Conservation (phyloP, 2,888 invertebrate genomes). For the Pachliopta kotzebuea region DNA sequence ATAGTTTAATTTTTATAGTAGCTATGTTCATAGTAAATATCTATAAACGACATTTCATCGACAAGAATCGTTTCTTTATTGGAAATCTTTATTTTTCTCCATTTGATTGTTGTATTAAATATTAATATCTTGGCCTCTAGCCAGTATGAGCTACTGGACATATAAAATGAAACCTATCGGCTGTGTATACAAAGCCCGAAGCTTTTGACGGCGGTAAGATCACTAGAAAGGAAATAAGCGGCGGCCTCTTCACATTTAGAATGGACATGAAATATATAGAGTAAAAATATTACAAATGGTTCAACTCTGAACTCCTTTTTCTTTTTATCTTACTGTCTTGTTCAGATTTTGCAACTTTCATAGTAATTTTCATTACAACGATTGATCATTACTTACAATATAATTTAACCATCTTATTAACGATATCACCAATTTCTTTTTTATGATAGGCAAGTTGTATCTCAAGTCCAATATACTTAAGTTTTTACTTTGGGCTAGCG, state of each 20-base stretch:
- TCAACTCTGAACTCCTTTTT: not conserved
- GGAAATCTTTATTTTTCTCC: conserved; percentile 2
- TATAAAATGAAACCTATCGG: conserved; percentile 14
- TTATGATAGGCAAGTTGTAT: no score
- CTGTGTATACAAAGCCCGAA: not conserved
- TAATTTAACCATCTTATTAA: no score
- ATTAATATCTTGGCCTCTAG: conserved; percentile 19
- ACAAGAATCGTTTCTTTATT: not conserved
- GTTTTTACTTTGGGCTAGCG: no score
- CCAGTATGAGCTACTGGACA: conserved; percentile 14
- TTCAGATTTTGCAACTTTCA: no score
- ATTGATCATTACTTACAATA: no score
- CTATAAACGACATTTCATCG: not conserved
- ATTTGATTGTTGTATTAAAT: conserved; percentile 17
- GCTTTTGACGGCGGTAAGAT: conserved; percentile 8
- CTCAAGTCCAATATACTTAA: no score
- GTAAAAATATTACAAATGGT: not conserved
- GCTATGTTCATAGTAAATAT: not conserved
- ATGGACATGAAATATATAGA: not conserved
- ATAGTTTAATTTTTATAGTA: not conserved
- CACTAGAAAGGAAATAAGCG: conserved; percentile 20
- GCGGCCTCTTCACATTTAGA: conserved; percentile 1
- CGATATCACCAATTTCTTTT: no score
- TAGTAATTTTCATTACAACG: no score
- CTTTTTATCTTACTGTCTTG: no score